Evolutionary conservation across 2,888 invertebrate species (phyloP).

Genomic region (Acanthosoma haemorrhoidale): DNA sequence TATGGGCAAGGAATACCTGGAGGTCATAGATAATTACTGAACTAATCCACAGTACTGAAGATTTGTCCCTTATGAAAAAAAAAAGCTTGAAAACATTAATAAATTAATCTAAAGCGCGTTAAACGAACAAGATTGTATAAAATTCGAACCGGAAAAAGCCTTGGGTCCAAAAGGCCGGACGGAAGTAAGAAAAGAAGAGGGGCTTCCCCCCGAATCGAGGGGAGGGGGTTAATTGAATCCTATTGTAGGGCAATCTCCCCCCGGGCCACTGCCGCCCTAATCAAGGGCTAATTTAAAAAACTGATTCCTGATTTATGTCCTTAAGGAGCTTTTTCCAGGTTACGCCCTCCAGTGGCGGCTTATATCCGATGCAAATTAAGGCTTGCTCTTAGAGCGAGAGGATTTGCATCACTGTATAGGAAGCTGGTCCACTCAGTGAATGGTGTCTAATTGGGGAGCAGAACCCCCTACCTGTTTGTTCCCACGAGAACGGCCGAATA

Average conservation of each 20-base stretch:
- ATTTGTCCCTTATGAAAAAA: no score
- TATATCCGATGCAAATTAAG: slow-evolving; percentile 5
- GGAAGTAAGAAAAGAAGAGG: slow-evolving; percentile 7
- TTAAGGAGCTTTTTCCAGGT: not conserved
- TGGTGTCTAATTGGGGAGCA: not conserved
- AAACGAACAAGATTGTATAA: not conserved
- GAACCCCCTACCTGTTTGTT: not conserved
- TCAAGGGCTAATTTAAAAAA: slow-evolving; percentile 26
- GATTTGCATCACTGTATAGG: not conserved
- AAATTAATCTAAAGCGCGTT: no score
- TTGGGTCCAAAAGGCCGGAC: not conserved
- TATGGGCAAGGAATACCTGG: no score
- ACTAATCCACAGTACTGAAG: no score
- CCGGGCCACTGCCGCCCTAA: slow-evolving; percentile 1
- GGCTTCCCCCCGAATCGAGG: not conserved
- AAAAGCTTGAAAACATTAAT: no score
- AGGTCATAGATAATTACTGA: no score
- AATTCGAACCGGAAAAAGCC: slow-evolving; percentile 4
- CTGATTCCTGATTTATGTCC: slow-evolving; percentile 26
- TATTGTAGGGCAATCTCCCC: slow-evolving; percentile 29
- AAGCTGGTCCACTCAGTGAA: not conserved
- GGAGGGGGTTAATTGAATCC: slow-evolving; percentile 31
- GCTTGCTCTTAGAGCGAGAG: not conserved
- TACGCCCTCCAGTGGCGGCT: not conserved
- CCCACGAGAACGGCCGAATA: not conserved